phyloP scores from a whole-genome alignment of 2,797 vertebrate genomes.

The Columba guinea region DNA sequence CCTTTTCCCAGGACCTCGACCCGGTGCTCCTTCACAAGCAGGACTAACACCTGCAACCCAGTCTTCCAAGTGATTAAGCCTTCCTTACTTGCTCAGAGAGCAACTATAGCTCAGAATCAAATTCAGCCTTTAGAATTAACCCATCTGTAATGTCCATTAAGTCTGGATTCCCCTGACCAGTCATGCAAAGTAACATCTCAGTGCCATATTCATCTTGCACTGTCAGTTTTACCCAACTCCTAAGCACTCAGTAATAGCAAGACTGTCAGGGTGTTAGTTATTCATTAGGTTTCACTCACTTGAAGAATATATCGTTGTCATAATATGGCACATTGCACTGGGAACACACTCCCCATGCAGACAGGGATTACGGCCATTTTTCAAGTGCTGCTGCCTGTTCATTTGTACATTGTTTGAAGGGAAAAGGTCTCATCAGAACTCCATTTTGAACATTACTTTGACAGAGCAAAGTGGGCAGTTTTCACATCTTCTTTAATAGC shows the following conservation, averaged over 20 bases:
- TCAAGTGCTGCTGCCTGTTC: constrained; percentile 45
- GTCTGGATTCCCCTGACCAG: constrained; percentile 14
- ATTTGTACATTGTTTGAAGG: constrained; percentile 42
- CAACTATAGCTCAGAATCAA: not conserved
- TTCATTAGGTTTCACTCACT: constrained; percentile 47
- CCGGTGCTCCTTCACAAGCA: not conserved
- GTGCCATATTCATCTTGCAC: constrained; percentile 24
- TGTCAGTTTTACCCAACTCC: constrained; percentile 33
- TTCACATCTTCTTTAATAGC: not conserved
- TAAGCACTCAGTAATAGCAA: constrained; percentile 21
- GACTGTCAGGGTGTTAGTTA: constrained; percentile 47
- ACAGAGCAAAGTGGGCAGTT: not conserved
- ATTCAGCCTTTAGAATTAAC: constrained; percentile 24
- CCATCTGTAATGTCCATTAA: not conserved
- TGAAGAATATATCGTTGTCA: constrained; percentile 58
- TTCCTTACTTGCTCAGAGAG: not conserved
- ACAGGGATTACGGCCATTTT: constrained; percentile 33
- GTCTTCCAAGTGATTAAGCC: not conserved
- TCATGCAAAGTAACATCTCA: not conserved
- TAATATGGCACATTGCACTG: constrained; percentile 50
- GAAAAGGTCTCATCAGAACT: constrained; percentile 7
- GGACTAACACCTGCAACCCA: not conserved
- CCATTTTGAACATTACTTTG: not conserved
- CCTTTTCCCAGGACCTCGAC: not conserved
- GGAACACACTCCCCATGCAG: constrained; percentile 33